Evolutionary conservation across 2,888 invertebrate genomes (phyloP).

Genomic region (Agrotis ipsilon): DNA sequence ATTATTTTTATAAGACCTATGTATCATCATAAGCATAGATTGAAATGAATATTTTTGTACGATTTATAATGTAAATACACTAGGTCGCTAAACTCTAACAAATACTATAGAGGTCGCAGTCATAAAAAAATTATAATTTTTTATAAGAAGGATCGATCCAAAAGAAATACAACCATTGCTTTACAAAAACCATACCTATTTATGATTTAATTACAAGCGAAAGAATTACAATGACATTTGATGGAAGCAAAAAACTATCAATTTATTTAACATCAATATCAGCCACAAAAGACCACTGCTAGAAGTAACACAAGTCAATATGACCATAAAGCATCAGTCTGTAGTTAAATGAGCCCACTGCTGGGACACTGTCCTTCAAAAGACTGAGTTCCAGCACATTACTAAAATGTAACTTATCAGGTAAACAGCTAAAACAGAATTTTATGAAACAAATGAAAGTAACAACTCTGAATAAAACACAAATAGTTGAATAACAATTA

Average conservation of each 20-base stretch:
- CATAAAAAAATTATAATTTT: not conserved
- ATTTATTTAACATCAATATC: not conserved
- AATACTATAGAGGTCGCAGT: not conserved
- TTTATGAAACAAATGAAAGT: conserved; percentile 2
- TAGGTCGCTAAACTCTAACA: conserved; percentile 14
- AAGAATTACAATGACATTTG: too few species aligned
- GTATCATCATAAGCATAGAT: conserved; percentile 17
- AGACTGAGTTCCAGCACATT: too few species aligned
- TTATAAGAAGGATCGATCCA: too few species aligned
- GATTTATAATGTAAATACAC: not conserved
- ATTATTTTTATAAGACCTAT: conserved; percentile 8
- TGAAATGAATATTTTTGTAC: not conserved
- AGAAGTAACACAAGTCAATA: not conserved
- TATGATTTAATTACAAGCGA: too few species aligned
- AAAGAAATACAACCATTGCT: too few species aligned
- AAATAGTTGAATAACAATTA: not conserved
- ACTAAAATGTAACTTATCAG: too few species aligned
- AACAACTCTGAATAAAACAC: not conserved
- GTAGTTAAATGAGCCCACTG: too few species aligned
- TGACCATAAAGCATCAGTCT: too few species aligned
- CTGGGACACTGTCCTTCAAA: too few species aligned
- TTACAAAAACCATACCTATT: too few species aligned
- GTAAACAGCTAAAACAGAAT: not conserved
- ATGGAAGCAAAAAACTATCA: not conserved
- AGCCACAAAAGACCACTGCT: not conserved